A percentile compares a stretch with the other conserved stretches of the same genome.
These are phyloP conservation scores for Microctenopoma steveboyesi DNA, from an alignment of 2,797 vertebrate species.

Conservation along the genomic window DNA sequence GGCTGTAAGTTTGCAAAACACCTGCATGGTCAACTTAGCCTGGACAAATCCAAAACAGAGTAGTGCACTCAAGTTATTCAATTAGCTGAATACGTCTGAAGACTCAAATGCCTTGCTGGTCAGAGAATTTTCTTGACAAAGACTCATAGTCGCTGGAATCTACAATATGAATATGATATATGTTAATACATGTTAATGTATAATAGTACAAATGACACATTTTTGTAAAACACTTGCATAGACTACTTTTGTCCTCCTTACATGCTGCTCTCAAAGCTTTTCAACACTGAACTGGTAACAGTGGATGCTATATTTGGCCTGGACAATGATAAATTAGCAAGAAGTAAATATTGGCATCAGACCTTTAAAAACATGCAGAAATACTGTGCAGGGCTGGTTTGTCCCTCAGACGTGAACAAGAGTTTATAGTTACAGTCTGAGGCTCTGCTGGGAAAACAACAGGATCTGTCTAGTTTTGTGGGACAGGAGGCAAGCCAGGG, in stretches of 20 bases:
- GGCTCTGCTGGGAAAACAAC: neutral
- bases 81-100: neutral
- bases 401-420: neutral
- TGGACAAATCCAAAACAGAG: neutral
- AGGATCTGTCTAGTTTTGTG: constrained; percentile 8
- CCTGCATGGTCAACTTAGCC: neutral
- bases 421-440: constrained; percentile 11
- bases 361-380: neutral
- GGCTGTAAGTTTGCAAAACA: neutral
- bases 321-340: neutral
- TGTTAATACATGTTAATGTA: too few relatives aligned
- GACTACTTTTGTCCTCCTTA: neutral
- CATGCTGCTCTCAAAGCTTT: neutral
- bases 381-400: neutral
- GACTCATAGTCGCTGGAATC: too few relatives aligned
- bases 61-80: neutral
- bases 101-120: neutral
- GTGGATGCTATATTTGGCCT: constrained; percentile 7
- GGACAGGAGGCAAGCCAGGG: constrained; percentile 19
- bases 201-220: too few relatives aligned
- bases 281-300: constrained; percentile 2
- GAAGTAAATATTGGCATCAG: neutral
- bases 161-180: too few relatives aligned
- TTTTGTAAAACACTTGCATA: neutral
- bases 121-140: too few relatives aligned